These are phyloP conservation scores for Idaea straminata DNA, from an alignment of 2,888 invertebrate genomes.

Conservation along the genomic window DNA sequence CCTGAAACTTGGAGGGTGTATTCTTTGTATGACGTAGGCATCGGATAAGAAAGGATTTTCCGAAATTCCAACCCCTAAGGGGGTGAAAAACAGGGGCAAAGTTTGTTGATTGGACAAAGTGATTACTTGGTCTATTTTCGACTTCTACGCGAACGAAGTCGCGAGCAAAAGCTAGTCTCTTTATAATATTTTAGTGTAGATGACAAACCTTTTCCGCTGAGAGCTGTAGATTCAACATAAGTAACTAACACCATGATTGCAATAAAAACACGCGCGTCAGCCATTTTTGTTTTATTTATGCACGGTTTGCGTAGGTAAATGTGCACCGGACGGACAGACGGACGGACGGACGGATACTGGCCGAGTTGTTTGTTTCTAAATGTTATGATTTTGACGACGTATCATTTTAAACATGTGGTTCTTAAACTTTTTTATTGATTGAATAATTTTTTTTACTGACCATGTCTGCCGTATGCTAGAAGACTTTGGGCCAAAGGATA, in stretches of 20 bases:
- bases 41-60: no score
- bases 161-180: no score
- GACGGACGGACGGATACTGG: slow-evolving; percentile 36
- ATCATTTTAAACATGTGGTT: slow-evolving; percentile 34
- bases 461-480: no score
- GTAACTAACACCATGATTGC: slow-evolving; percentile 28
- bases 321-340: slow-evolving; percentile 14
- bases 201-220: slow-evolving; percentile 38
- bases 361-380: slow-evolving; percentile 31
- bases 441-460: slow-evolving; percentile 2
- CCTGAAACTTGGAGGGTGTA: no score
- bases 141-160: no score
- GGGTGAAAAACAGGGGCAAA: no score
- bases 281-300: slow-evolving; percentile 11
- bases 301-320: slow-evolving; percentile 2
- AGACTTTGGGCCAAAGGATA: no score
- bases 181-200: neutral
- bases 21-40: no score
- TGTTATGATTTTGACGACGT: slow-evolving; percentile 55
- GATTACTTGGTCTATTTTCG: no score
- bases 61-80: no score
- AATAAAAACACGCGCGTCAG: slow-evolving; percentile 28
- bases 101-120: no score
- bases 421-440: slow-evolving; percentile 42
- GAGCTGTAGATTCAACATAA: slow-evolving; percentile 25